These are phyloP conservation scores for Thecocarcelia acutangulata DNA, from an alignment of 2,888 invertebrate species.

Conservation along the genomic window DNA sequence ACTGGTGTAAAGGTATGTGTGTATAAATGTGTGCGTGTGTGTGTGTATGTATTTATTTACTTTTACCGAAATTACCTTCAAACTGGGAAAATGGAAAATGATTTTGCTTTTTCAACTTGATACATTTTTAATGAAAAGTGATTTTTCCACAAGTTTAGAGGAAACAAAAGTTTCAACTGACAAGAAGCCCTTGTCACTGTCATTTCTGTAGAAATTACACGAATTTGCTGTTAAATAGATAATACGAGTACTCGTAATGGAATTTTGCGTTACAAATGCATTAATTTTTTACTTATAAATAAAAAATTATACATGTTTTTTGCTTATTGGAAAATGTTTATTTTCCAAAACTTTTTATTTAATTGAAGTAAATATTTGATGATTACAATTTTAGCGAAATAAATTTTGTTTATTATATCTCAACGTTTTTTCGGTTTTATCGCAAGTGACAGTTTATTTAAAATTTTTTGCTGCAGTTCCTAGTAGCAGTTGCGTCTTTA, in stretches of 20 bases:
- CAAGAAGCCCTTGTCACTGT: conserved; percentile 62
- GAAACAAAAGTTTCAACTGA: conserved; percentile 18
- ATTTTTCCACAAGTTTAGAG: conserved; percentile 23
- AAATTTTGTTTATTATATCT: conserved; percentile 22
- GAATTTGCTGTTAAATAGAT: conserved; percentile 35
- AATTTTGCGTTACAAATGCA: not conserved
- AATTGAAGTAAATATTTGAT: conserved; percentile 22
- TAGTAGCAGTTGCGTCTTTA: too few species aligned
- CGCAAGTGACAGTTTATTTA: too few species aligned
- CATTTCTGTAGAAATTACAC: conserved; percentile 24
- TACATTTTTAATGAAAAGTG: conserved; percentile 68
- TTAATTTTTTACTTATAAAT: conserved; percentile 7
- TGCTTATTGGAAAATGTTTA: not conserved
- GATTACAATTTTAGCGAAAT: not conserved
- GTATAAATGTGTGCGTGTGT: too few species aligned
- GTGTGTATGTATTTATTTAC: not conserved
- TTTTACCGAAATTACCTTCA: conserved; percentile 51
- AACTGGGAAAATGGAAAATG: conserved; percentile 53
- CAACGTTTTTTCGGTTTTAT: not conserved
- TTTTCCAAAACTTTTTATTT: conserved; percentile 10
- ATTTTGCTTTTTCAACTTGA: conserved; percentile 56
- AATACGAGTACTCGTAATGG: too few species aligned
- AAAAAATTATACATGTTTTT: not conserved
- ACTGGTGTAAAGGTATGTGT: conserved; percentile 20
- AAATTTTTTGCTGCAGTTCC: too few species aligned